These are phyloP conservation scores for Sipha maydis DNA, from an alignment of 2,888 invertebrate genomes.

Conservation along the genomic window DNA sequence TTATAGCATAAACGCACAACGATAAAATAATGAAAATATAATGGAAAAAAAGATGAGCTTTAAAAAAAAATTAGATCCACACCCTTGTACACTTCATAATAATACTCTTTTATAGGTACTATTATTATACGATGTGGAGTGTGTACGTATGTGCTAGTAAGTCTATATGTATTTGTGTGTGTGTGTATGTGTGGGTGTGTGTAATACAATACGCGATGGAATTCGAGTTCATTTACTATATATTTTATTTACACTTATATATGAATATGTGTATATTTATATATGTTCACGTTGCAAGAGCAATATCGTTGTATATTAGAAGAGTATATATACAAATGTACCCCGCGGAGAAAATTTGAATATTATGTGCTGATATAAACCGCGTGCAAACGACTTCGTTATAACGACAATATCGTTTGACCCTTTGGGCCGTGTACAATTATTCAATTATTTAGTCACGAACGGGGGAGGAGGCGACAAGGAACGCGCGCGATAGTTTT, in stretches of 20 bases:
- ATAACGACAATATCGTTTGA: constrained; percentile 60
- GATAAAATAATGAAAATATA: neutral
- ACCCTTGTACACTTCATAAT: neutral
- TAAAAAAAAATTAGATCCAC: neutral
- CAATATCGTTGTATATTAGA: neutral
- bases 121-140: neutral
- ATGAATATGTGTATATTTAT: neutral
- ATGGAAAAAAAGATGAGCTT: neutral
- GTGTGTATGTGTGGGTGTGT: neutral
- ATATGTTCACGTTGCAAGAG: neutral
- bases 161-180: too few species aligned
- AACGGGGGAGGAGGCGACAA: neutral
- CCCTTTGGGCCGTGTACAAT: constrained; percentile 55
- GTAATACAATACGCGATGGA: constrained; percentile 32
- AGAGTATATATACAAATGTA: neutral
- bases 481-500: constrained; percentile 13
- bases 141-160: neutral
- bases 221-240: constrained; percentile 14
- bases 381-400: constrained; percentile 54
- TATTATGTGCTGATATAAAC: constrained; percentile 36
- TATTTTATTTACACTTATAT: neutral
- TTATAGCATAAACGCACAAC: neutral
- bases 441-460: constrained; percentile 54
- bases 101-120: neutral
- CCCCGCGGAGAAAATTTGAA: constrained; percentile 38